Percentiles rank a stretch among this genome's conserved stretches.
These are phyloP conservation scores for Pyrgus malvae DNA, from an alignment of 2,888 invertebrate genomes.

Conservation along the genomic window DNA sequence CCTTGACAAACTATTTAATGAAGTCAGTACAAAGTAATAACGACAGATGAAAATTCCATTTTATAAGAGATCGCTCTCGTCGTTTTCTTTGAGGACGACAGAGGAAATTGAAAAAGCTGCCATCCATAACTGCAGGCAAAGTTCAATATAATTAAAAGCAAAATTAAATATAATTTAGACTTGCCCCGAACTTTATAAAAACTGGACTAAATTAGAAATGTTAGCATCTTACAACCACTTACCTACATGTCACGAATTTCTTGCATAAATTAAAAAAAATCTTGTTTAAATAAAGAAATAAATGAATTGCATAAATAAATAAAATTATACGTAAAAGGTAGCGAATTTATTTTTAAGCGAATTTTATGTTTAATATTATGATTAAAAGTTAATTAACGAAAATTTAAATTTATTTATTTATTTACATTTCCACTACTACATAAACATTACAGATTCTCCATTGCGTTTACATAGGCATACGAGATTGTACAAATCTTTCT, in stretches of 20 bases:
- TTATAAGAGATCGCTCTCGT: background rate
- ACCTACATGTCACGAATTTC: background rate
- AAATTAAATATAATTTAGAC: background rate
- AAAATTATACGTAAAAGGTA: no score
- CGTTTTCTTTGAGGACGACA: conserved; percentile 1
- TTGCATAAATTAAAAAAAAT: no score
- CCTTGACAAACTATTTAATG: conserved; percentile 9
- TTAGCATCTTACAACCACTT: conserved; percentile 2
- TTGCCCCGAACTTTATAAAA: background rate
- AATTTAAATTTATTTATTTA: no score
- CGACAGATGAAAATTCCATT: conserved; percentile 5
- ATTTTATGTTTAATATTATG: no score
- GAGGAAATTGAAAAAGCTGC: conserved; percentile 14
- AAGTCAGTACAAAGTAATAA: conserved; percentile 3
- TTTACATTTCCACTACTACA: no score
- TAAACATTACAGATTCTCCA: no score
- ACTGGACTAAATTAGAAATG: conserved; percentile 14
- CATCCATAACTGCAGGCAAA: conserved; percentile 3
- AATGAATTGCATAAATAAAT: no score
- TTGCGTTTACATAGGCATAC: no score
- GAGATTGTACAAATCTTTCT: no score
- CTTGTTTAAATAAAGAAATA: no score
- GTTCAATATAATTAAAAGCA: background rate
- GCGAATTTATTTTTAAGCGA: no score
- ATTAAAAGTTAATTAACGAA: no score